Conservation (phyloP, 1,140 invertebrate species). For the Lasioglossum baleicum region DNA sequence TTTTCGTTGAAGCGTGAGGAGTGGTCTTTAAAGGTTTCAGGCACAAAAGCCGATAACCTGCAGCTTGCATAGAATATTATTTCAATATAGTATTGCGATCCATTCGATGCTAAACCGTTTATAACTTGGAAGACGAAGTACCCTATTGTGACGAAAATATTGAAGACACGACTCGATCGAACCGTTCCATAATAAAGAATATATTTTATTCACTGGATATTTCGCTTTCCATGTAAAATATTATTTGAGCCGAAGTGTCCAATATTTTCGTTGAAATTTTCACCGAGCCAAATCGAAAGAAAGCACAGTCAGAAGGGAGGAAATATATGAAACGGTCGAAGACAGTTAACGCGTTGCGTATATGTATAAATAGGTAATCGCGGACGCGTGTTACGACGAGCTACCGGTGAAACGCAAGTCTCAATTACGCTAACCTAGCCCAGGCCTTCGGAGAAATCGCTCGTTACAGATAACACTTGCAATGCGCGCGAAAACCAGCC, state of each 20-base stretch:
- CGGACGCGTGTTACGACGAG: constrained; percentile 32
- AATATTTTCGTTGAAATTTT: background rate
- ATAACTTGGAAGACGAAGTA: too few relatives aligned
- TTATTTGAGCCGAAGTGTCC: too few relatives aligned
- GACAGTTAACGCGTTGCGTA: background rate
- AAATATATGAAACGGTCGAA: background rate
- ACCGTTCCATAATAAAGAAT: too few relatives aligned
- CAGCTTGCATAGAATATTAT: too few relatives aligned
- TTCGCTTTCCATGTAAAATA: too few relatives aligned
- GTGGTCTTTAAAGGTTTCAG: constrained; percentile 34
- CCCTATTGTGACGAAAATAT: too few relatives aligned
- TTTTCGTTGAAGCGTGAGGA: constrained; percentile 19
- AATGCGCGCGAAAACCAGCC: background rate
- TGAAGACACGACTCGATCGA: background rate
- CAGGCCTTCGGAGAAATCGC: background rate
- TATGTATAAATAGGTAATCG: constrained; percentile 6
- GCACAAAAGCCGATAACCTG: background rate
- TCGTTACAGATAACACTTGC: background rate
- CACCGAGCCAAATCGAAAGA: background rate
- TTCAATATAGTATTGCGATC: too few relatives aligned
- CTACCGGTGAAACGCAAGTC: background rate
- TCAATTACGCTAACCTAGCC: background rate
- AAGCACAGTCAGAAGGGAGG: too few relatives aligned
- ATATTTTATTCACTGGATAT: too few relatives aligned
- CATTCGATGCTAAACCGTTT: too few relatives aligned